Conservation (phyloP, 2,113 vertebrate species). For the human region GRCh38 chr3:72992501-72993000, state of each 20-base stretch:
- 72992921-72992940: background rate
- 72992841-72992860: background rate
- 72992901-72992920: background rate
- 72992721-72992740: no score
- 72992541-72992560: no score
- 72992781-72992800: background rate
- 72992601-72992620: no score
- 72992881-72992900: background rate
- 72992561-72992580: no score
- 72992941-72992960: background rate
- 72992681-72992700: background rate
- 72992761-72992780: background rate
- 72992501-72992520: no score
- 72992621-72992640: no score
- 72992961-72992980: background rate
- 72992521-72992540: no score
- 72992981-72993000: background rate
- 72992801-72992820: background rate
- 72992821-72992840: conserved; percentile 8
- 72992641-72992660: no score
- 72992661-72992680: background rate
- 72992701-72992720: background rate
- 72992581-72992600: no score
- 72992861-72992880: background rate
- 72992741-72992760: background rate